Conservation (phyloP, 2,113 vertebrate species). For the Platysteira castanea region DNA sequence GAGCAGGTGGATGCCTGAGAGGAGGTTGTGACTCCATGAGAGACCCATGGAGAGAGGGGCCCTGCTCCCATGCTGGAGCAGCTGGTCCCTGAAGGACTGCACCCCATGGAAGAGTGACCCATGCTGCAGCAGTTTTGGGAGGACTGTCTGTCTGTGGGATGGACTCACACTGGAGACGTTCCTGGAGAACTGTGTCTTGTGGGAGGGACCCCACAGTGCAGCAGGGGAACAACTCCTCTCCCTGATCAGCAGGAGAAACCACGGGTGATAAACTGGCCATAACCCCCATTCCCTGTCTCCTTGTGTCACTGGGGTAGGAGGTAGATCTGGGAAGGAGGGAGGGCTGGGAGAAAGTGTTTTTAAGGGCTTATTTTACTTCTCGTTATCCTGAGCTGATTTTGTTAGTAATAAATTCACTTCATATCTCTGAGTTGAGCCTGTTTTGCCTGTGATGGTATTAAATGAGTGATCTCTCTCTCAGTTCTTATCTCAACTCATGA, state of each 20-base stretch:
- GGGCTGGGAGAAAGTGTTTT: not conserved
- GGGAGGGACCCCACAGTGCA: not conserved
- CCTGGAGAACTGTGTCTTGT: not conserved
- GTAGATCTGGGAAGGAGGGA: not conserved
- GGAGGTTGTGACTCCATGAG: not conserved
- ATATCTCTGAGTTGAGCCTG: not conserved
- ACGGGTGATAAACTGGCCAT: fast-evolving
- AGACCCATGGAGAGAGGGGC: not conserved
- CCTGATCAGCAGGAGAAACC: not conserved
- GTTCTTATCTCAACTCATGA: not conserved
- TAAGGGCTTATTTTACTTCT: not conserved
- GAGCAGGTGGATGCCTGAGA: not conserved
- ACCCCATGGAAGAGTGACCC: not conserved
- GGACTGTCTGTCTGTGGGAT: not conserved
- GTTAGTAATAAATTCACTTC: not conserved
- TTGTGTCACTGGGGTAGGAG: not conserved
- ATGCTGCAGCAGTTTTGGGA: not conserved
- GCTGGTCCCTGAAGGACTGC: not conserved
- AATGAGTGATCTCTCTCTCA: not conserved
- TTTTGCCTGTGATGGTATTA: not conserved
- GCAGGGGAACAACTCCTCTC: not conserved
- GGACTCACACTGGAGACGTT: not conserved
- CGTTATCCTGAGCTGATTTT: not conserved
- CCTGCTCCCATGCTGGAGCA: not conserved
- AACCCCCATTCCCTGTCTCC: not conserved